Evolutionary conservation across 2,888 invertebrate species (phyloP), one percentile per base, ranked within the genome.

Genomic region (Blomia tropicalis): DNA sequence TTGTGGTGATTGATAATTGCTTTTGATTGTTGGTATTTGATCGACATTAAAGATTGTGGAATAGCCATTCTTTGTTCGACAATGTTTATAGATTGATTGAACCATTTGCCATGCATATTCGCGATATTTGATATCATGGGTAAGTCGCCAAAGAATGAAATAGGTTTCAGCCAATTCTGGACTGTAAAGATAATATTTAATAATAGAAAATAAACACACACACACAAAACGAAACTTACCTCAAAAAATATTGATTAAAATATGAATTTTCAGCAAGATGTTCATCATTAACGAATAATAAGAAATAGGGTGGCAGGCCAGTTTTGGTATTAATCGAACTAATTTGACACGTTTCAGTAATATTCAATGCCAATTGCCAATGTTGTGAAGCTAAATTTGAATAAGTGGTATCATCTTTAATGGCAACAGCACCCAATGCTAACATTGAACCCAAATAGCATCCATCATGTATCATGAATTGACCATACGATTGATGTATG

Each of bases 381-480:
- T 47, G 51, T 27, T 25, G 22, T n/a, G 14, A 11, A 7, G 7
- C 11, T 47, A 11, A 14, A n/a, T 47, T 47, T 11, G 7, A 11
- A 36, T 11, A 36, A 7, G 7, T 36, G 36, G 7, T 36, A 17
- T 7, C 17, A 7, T 7, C n/a, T 14, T 47, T 7, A 7, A 47
- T 22, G 51, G 22, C 51, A 27, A 11, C 22, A 47, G 51, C 22
- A 19, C 51, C 51, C 51, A 47, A 11, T 22, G 51, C 7, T 11
- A 47, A 19, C 51, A 47, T 47, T 22, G 51, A 7, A 11, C 51
- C 51, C 7, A 47, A 14, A n/a, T 47, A 47, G 51, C 51, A 47
- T 14, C 51, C 51, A 47, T 47, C 51, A n/a, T 47, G 51, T 7
- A 47, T 47, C 51, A 47, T 47, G n/a, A 47, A 47, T 7, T 47